Percentiles rank a stretch among this genome's conserved stretches.
Evolutionary conservation across 1,140 invertebrate genomes (phyloP).

Genomic region (Zaprionus capensis): DNA sequence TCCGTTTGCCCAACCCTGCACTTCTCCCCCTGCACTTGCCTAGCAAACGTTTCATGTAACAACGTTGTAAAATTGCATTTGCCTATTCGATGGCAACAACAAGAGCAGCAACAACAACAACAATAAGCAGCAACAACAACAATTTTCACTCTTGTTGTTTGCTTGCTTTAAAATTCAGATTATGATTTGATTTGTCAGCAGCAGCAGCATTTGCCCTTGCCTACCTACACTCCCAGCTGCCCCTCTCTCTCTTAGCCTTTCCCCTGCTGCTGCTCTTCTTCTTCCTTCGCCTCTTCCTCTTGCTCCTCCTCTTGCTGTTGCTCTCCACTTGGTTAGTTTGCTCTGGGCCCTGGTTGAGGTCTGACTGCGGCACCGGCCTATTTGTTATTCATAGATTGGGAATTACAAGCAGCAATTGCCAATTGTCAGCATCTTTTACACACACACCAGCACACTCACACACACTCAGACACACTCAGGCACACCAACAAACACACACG

Average conservation of each 20-base stretch:
- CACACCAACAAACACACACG: background rate
- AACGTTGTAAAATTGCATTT: conserved; percentile 81
- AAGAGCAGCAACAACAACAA: background rate
- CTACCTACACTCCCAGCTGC: background rate
- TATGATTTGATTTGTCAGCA: conserved; percentile 77
- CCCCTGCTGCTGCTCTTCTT: background rate
- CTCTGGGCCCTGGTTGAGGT: conserved; percentile 44
- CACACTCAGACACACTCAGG: conserved; percentile 31
- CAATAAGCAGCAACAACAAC: conserved; percentile 14
- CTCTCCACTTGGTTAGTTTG: conserved; percentile 44
- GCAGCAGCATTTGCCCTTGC: conserved; percentile 10
- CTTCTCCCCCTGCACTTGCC: background rate
- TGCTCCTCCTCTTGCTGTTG: background rate
- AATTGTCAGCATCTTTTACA: conserved; percentile 73
- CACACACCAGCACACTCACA: conserved; percentile 18
- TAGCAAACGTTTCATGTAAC: conserved; percentile 71
- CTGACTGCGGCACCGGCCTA: conserved; percentile 54
- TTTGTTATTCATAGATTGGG: conserved; percentile 82
- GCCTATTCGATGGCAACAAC: conserved; percentile 20
- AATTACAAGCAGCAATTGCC: conserved; percentile 79
- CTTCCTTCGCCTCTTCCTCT: background rate
- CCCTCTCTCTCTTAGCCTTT: background rate
- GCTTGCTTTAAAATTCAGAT: conserved; percentile 71
- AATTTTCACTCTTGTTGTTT: conserved; percentile 45
- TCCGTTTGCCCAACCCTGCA: background rate